A percentile compares a stretch with the other conserved stretches of the same genome.
phyloP scores from a whole-genome alignment of 2,888 invertebrate species.

The Drosophila melanocephala region DNA sequence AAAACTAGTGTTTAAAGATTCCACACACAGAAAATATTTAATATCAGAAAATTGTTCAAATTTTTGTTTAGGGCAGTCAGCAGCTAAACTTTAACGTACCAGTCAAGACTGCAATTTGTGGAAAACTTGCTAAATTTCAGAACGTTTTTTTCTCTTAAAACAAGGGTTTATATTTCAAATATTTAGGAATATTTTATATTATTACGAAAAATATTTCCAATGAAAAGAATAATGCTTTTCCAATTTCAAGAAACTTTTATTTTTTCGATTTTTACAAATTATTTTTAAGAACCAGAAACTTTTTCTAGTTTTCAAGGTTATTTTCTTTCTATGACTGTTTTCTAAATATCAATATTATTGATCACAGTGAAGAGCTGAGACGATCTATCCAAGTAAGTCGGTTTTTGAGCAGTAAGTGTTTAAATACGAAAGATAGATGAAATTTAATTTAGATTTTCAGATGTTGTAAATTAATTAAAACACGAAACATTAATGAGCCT shows the following conservation, averaged over 20 bases:
- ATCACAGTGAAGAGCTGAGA: neutral
- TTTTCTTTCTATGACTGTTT: neutral
- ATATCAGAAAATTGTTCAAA: neutral
- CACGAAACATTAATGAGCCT: neutral
- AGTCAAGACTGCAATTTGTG: neutral
- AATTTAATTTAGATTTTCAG: neutral
- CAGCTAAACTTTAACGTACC: neutral
- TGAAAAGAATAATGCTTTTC: neutral
- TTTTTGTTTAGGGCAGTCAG: neutral
- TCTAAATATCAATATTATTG: neutral
- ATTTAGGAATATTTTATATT: neutral
- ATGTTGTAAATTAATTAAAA: neutral
- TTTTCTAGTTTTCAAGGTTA: neutral
- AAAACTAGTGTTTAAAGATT: neutral
- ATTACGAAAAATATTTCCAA: fast-evolving
- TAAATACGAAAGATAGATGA: neutral
- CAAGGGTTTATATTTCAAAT: neutral
- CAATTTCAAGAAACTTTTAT: neutral
- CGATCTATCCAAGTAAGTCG: neutral
- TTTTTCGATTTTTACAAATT: neutral
- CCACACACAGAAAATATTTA: neutral
- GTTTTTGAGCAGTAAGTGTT: neutral
- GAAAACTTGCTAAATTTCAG: neutral
- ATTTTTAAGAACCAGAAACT: neutral
- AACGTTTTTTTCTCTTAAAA: neutral